Conservation (phyloP, 1,140 invertebrate species). For the Steinernema khuongi region DNA sequence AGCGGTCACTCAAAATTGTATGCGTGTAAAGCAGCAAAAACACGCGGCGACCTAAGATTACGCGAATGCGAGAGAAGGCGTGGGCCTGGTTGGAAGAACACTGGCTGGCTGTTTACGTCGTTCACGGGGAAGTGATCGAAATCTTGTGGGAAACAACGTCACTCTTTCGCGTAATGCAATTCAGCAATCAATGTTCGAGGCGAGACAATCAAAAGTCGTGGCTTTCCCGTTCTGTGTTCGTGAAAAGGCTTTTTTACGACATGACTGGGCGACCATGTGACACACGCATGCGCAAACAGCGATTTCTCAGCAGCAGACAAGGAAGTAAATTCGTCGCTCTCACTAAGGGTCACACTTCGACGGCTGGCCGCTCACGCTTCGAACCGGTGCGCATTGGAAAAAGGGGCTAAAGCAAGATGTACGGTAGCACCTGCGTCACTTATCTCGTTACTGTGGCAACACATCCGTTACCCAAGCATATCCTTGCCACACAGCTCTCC, state of each 20-base stretch:
- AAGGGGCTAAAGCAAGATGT: background rate
- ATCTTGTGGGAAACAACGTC: background rate
- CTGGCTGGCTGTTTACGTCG: background rate
- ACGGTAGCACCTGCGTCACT: background rate
- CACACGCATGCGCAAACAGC: background rate
- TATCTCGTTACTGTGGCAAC: no score
- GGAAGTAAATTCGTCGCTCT: constrained; percentile 7
- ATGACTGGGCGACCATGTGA: background rate
- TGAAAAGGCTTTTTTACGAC: background rate
- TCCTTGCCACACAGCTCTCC: no score
- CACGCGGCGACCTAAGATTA: no score
- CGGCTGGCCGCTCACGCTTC: background rate
- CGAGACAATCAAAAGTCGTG: background rate
- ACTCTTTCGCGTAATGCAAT: background rate
- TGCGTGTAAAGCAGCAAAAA: no score
- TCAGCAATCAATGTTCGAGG: background rate
- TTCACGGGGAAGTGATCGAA: background rate
- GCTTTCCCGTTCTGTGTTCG: background rate
- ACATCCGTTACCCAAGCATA: no score
- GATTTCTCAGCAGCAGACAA: constrained; percentile 12
- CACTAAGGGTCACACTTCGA: no score
- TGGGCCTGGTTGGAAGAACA: no score
- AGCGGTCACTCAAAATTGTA: no score
- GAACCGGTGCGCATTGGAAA: background rate
- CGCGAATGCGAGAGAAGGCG: no score